These are phyloP conservation scores for Cerastoderma edule DNA, from an alignment of 2,888 invertebrate species.

Conservation along the genomic window DNA sequence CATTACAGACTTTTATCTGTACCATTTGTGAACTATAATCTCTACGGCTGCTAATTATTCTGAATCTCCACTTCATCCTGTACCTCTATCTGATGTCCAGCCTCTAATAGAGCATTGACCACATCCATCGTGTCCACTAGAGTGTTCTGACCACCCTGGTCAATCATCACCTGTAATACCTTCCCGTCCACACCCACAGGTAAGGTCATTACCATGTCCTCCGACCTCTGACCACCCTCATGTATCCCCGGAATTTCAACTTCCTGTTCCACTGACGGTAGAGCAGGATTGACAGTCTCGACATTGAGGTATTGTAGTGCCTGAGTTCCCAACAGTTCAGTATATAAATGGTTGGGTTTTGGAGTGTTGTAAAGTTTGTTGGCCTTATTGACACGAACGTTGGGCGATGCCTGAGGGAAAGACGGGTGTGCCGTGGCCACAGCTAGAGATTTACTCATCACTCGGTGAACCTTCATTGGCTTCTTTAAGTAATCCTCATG, in stretches of 20 bases:
- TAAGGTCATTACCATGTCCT: background rate
- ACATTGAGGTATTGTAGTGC: conserved; percentile 13
- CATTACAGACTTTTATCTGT: too few relatives aligned
- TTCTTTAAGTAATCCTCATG: conserved; percentile 48
- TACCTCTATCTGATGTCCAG: conserved; percentile 48
- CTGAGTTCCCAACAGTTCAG: background rate
- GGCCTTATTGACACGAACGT: conserved; percentile 36
- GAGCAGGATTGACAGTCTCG: background rate
- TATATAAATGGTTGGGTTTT: conserved; percentile 6
- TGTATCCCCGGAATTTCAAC: conserved; percentile 1
- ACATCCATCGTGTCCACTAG: conserved; percentile 25
- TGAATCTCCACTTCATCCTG: conserved; percentile 52
- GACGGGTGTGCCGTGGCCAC: conserved; percentile 46
- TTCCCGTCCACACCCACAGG: conserved; percentile 2
- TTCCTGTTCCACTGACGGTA: conserved; percentile 8
- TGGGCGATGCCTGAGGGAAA: conserved; percentile 54
- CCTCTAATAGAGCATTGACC: conserved; percentile 44
- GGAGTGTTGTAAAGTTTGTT: conserved; percentile 50
- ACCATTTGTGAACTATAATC: too few relatives aligned
- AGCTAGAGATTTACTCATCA: conserved; percentile 37
- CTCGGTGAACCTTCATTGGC: conserved; percentile 31
- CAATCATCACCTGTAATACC: background rate
- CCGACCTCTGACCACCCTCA: background rate
- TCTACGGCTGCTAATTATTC: conserved; percentile 33
- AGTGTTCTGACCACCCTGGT: background rate